Evolutionary conservation across 2,113 vertebrate genomes (phyloP), one percentile per base, ranked within the genome.

Genomic region (Rhynchomys soricoides): DNA sequence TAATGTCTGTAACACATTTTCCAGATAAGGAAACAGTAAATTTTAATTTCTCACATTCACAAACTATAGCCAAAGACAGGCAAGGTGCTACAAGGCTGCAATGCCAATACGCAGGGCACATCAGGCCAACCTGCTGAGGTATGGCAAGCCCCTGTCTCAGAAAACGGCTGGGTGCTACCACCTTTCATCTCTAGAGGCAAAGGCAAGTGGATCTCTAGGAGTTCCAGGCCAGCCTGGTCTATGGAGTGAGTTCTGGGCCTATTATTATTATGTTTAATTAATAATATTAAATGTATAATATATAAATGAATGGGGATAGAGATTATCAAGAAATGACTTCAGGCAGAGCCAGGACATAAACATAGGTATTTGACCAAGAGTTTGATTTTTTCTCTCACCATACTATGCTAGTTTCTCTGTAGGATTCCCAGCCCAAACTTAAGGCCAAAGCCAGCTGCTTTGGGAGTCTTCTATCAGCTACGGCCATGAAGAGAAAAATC

Each of bases 351-450:
- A 90, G 89, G 55, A 86, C 82, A 45, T 86, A 68, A 89, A 81
- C 82, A 62, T 50, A 48, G 66, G 37, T 59, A 82, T 94, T 85
- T 93, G 64, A 95, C 13, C 8, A 88, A 66, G 88, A 88, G 55
- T 89, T n/a, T 59, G 24, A 59, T 55, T 50, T 95, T 95, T 97
- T 22, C 50, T 94, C 90, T 96, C 34, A 64, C 57, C 43, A 24
- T 86, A 22, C 68, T 48, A 45, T 26, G 37, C 50, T 75, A 37
- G 22, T 21, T 78, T 89, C 31, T 86, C 91, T 43, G 22, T 68
- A 71, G 29, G 15, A 55, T 64, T 79, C 31, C 16, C 16, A n/a
- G 73, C 45, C 52, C 45, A 57, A 17, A n/a, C 17, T 11, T 87
- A 86, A 70, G 29, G 91, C 34, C 73, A 88, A 40, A 55, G 29